A percentile compares a stretch with the other conserved stretches of the same genome.
These are phyloP conservation scores for Trilocha varians DNA, from an alignment of 2,888 invertebrate genomes.

Conservation along the genomic window DNA sequence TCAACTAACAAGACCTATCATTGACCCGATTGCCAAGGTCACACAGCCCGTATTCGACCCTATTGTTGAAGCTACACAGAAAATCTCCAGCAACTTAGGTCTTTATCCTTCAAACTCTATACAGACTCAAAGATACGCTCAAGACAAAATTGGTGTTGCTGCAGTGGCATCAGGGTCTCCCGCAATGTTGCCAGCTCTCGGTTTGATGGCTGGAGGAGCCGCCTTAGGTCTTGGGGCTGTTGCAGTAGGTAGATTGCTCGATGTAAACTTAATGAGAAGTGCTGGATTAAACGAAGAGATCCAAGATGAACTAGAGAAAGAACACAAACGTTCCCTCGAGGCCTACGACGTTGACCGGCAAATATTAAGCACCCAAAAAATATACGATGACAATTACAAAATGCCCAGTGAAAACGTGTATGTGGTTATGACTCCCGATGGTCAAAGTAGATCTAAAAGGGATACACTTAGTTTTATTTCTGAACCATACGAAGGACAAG, in stretches of 20 bases:
- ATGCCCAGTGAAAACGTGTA: conserved; percentile 71
- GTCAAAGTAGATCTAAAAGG: conserved; percentile 44
- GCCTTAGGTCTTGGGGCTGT: conserved; percentile 87
- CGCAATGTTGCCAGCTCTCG: conserved; percentile 82
- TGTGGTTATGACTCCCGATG: conserved; percentile 64
- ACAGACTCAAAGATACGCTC: conserved; percentile 60
- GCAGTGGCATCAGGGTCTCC: conserved; percentile 66
- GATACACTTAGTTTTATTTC: conserved; percentile 36
- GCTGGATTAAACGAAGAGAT: conserved; percentile 51
- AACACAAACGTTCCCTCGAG: conserved; percentile 71
- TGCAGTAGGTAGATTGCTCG: conserved; percentile 81
- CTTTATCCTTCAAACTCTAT: conserved; percentile 65
- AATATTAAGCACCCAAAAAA: conserved; percentile 52
- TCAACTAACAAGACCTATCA: conserved; percentile 75
- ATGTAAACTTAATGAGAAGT: conserved; percentile 75
- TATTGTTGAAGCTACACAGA: conserved; percentile 83
- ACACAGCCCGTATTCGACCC: conserved; percentile 81
- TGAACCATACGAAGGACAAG: conserved; percentile 33
- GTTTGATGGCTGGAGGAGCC: conserved; percentile 86
- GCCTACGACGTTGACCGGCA: conserved; percentile 58
- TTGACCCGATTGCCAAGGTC: conserved; percentile 71
- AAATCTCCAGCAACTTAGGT: conserved; percentile 84
- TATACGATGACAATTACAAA: conserved; percentile 66
- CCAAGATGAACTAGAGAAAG: conserved; percentile 59
- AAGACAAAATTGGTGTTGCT: conserved; percentile 79